These are phyloP conservation scores for Proisotoma minuta DNA, from an alignment of 2,888 invertebrate genomes.

Conservation along the genomic window DNA sequence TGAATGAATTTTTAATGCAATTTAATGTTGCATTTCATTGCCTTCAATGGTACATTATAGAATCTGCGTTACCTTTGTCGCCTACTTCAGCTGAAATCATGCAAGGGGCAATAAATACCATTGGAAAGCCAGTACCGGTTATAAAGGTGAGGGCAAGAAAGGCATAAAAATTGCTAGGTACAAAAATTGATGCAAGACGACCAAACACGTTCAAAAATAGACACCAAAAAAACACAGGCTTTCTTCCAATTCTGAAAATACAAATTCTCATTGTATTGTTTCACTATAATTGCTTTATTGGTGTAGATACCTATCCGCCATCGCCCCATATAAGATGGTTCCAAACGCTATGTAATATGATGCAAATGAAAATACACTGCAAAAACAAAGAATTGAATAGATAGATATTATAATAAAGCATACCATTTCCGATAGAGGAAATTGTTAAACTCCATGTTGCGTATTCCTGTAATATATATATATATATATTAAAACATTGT, in stretches of 20 bases:
- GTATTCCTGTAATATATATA: too few relatives aligned
- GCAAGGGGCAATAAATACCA: constrained; percentile 36
- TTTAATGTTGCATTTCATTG: neutral
- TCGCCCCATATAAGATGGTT: constrained; percentile 57
- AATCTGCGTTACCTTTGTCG: constrained; percentile 29
- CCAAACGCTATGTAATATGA: constrained; percentile 59
- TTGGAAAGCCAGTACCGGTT: constrained; percentile 30
- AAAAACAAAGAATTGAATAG: neutral
- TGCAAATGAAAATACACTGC: too few relatives aligned
- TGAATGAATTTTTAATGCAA: constrained; percentile 4
- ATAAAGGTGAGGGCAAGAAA: constrained; percentile 33
- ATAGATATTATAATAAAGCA: constrained; percentile 15
- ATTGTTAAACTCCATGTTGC: constrained; percentile 37
- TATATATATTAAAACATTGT: too few relatives aligned
- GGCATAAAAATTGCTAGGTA: constrained; percentile 26
- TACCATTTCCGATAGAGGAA: constrained; percentile 25
- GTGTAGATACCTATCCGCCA: too few relatives aligned
- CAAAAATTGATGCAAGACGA: constrained; percentile 26
- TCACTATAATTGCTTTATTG: too few relatives aligned
- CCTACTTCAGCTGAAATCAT: constrained; percentile 40
- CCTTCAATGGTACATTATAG: neutral
- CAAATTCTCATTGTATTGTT: too few relatives aligned
- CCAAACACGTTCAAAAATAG: constrained; percentile 49
- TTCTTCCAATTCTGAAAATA: constrained; percentile 54
- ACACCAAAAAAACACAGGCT: constrained; percentile 54